Evolutionary conservation across 1,140 invertebrate genomes (phyloP), one percentile per base, ranked within the genome.

Genomic region (Aphaenogaster floridana): DNA sequence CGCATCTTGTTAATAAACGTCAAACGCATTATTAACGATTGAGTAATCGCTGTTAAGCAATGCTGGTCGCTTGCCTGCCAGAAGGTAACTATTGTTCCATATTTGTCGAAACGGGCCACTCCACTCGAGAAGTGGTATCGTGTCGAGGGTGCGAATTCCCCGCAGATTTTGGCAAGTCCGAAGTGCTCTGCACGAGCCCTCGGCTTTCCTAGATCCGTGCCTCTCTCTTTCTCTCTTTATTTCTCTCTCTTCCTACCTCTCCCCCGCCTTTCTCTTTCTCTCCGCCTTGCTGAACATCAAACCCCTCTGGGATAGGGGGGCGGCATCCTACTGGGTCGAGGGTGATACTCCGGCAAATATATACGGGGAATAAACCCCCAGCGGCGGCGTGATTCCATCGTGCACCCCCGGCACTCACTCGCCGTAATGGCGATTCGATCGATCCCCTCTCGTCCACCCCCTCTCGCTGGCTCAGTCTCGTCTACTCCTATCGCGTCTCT

Each of bases 391-490:
- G 94, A 95, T 95, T 94, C 94, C 93, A 95, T 95, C 93, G 92
- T 93, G 93, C 92, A 91, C 92, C 92, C 87, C 86, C 88, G 86
- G 90, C 92, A 93, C 91, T 93, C 94, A 92, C 93, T 94, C 92
- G 86, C 88, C 91, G 92, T 94, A 94, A 95, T 95, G 94, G 94
- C 92, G 93, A 95, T 95, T 93, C 93, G 92, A 95, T 95, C 93
- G 93, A 95, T 94, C 92, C 91, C 89, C 90, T 61, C 76, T 59
- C 61, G n/a, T 50, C 34, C 57, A 45, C 3, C 39, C 59, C 39
- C 66, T 36, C 9, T 2, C 50, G 1, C 39, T 48, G n/a, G 3
- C 48, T 21, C 57, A 48, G 48, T 68, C 42, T 69, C 66, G 76
- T 68, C 36, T 68, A 59, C 42, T 74, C 57, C 85, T 77, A 68